Evolutionary conservation across 2,113 vertebrate genomes (phyloP), one percentile per base, ranked within the genome.

Genomic region (Melanerpes formicivorus): DNA sequence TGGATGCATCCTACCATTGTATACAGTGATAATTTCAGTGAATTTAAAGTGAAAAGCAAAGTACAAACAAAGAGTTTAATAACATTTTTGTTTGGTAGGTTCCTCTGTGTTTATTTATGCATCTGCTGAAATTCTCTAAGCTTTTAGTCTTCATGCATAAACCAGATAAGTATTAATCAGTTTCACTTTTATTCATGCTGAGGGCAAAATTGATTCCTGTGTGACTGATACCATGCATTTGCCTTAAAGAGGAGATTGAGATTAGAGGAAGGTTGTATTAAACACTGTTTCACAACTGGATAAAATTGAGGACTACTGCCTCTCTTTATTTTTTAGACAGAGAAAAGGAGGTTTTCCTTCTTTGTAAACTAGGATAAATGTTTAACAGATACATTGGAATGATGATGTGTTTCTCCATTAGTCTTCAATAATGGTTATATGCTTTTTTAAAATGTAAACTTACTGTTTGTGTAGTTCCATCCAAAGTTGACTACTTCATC

Each of bases 181-280:
- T 81, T 95, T 79, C 74, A 59, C 29, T 88, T 93, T 76, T 70
- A 27, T 93, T 92, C 77, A 46, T 88, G 59, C 46, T 79, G 66
- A 87, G 55, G 71, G 70, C 55, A 76, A 75, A 95, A 93, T 69
- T 92, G 37, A 92, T 93, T 95, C 84, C 46, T 70, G 9, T 69
- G 25, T 95, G 88, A 94, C 80, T 96, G 92, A 95, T 55, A 44
- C 32, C 0, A 1, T 93, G 70, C 74, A 55, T 84, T 95, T 95
- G 66, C 80, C 52, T 95, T 92, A 92, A 89, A 87, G 80, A 72
- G 34, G 52, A 89, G 92, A 90, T 50, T 66, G 64, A 89, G 71
- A 85, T 95, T 82, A 89, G 75, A 65, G 66, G 87, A 69, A 63
- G 42, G 46, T 87, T 92, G n/a, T 88, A 72, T 89, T 89, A 82